Conservation (phyloP, 2,113 vertebrate genomes). For the Balaenoptera acutorostrata region DNA sequence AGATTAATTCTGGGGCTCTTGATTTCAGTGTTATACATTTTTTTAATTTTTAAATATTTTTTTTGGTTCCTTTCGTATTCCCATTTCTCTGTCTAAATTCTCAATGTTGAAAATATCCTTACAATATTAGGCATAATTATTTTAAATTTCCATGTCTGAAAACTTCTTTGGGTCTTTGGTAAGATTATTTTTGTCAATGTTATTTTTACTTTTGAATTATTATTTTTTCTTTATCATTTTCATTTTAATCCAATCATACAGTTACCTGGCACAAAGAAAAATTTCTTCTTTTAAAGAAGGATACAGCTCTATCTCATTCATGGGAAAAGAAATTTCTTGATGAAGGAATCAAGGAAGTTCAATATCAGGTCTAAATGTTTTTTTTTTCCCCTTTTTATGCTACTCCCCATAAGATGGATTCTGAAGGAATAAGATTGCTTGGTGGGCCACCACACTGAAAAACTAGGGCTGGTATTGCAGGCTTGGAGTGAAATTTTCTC, state of each 20-base stretch:
- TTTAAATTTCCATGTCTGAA: not conserved
- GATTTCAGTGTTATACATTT: not conserved
- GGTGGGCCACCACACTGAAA: too few species aligned
- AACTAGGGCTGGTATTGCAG: not conserved
- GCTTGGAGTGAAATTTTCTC: not conserved
- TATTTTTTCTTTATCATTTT: not conserved
- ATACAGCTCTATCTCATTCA: not conserved
- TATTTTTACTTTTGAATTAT: not conserved
- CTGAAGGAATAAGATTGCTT: not conserved
- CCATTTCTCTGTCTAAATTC: not conserved
- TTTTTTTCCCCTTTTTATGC: not conserved
- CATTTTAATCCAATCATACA: not conserved
- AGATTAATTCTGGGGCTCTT: not conserved
- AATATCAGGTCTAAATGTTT: not conserved
- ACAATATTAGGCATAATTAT: fast-evolving
- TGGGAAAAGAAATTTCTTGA: not conserved
- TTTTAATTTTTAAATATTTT: not conserved
- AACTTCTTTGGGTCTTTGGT: not conserved
- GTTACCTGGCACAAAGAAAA: not conserved
- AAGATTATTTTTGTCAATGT: not conserved
- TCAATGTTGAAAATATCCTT: not conserved
- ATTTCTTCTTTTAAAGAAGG: not conserved
- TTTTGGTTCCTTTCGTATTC: not conserved
- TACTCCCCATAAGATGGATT: too few species aligned
- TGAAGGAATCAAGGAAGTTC: not conserved